phyloP scores from a whole-genome alignment of 2,888 invertebrate genomes.

The Pachymerium ferrugineum region DNA sequence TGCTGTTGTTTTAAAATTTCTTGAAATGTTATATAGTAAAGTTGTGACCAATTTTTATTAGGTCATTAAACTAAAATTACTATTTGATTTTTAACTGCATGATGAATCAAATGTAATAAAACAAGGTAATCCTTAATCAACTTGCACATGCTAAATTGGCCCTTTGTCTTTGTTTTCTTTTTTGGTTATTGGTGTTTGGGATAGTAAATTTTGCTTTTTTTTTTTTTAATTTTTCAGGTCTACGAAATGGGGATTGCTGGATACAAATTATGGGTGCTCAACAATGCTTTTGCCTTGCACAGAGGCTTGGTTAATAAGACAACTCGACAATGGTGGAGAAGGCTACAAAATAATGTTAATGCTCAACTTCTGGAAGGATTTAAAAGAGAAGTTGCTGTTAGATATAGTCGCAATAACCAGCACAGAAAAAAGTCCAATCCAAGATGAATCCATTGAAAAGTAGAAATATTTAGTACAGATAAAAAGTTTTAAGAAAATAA shows the following conservation, averaged over 20 bases:
- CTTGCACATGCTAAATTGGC: too few species aligned
- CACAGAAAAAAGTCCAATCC: conserved; percentile 16
- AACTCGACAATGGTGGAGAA: conserved; percentile 74
- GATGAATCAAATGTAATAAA: too few species aligned
- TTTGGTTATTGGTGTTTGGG: too few species aligned
- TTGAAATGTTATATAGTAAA: too few species aligned
- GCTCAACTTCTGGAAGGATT: conserved; percentile 74
- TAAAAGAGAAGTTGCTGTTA: conserved; percentile 73
- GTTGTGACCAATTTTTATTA: too few species aligned
- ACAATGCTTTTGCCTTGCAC: conserved; percentile 82
- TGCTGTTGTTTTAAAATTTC: too few species aligned
- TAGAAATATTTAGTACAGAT: background rate
- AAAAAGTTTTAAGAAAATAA: background rate
- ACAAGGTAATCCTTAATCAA: too few species aligned
- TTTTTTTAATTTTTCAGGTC: conserved; percentile 57
- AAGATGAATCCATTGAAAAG: conserved; percentile 23
- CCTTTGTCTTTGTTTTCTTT: too few species aligned
- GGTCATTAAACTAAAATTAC: too few species aligned
- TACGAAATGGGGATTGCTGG: conserved; percentile 88
- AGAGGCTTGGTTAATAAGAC: conserved; percentile 79
- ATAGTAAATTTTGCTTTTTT: too few species aligned
- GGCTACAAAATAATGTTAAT: conserved; percentile 77
- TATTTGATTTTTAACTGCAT: too few species aligned
- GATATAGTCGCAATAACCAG: conserved; percentile 52
- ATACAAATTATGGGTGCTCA: conserved; percentile 78